These are phyloP conservation scores for Nasonia giraulti DNA, from an alignment of 1,140 invertebrate species.

Conservation along the genomic window DNA sequence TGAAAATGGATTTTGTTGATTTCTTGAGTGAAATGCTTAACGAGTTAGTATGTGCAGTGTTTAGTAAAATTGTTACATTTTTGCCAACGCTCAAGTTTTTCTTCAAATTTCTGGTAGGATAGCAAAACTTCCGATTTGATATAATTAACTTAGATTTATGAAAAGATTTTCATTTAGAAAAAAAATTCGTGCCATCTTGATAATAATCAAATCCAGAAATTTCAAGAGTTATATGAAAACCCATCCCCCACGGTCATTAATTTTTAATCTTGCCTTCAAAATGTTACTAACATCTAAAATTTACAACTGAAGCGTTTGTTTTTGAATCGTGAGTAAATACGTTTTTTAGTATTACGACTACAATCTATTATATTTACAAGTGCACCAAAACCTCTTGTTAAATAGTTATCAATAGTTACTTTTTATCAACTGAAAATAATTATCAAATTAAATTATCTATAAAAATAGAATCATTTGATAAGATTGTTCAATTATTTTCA, in stretches of 20 bases:
- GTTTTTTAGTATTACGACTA: constrained; percentile 28
- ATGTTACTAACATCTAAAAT: constrained; percentile 39
- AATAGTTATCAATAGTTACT: neutral
- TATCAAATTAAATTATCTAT: too few species aligned
- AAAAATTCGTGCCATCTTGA: too few species aligned
- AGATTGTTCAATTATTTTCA: constrained; percentile 6
- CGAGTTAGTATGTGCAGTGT: too few species aligned
- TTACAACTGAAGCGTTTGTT: constrained; percentile 28
- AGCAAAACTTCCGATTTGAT: too few species aligned
- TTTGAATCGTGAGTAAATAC: constrained; percentile 45
- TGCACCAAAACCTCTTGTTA: neutral
- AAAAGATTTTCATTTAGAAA: too few species aligned
- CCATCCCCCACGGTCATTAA: constrained; percentile 64
- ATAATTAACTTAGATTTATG: neutral
- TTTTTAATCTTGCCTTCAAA: constrained; percentile 32
- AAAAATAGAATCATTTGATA: too few species aligned
- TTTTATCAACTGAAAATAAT: neutral
- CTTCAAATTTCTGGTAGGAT: constrained; percentile 6
- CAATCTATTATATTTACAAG: neutral
- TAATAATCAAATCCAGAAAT: constrained; percentile 54
- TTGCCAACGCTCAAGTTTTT: neutral
- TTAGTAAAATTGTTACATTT: too few species aligned
- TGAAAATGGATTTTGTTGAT: neutral
- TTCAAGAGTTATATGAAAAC: constrained; percentile 59
- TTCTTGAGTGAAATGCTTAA: too few species aligned